phyloP scores from a whole-genome alignment of 1,140 invertebrate species.

The Drosophila sproati region DNA sequence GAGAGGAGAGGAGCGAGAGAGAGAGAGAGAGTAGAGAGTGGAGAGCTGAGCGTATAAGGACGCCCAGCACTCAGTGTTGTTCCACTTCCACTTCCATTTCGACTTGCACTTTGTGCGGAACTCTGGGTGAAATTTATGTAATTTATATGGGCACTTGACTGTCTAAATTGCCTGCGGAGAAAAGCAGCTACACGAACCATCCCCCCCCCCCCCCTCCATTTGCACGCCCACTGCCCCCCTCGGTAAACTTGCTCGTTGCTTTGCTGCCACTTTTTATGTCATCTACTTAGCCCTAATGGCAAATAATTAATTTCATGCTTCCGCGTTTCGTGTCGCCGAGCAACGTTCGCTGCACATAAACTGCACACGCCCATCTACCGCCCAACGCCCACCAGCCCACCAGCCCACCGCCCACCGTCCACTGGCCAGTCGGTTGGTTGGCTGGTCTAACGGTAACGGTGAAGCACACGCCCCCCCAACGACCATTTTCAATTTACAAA shows the following conservation, averaged over 20 bases:
- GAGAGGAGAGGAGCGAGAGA: neutral
- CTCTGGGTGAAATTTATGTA: conserved; percentile 84
- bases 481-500: conserved; percentile 81
- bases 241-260: conserved; percentile 23
- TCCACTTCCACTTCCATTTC: conserved; percentile 17
- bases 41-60: neutral
- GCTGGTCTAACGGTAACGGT: neutral
- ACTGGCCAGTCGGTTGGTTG: conserved; percentile 2
- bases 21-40: neutral
- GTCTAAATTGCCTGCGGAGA: conserved; percentile 84
- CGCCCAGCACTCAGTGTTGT: conserved; percentile 28
- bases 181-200: conserved; percentile 6
- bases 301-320: conserved; percentile 84
- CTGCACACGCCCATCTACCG: conserved; percentile 11
- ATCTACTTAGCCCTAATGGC: conserved; percentile 84
- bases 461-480: conserved; percentile 24
- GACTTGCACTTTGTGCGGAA: conserved; percentile 41
- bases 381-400: conserved; percentile 38
- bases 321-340: conserved; percentile 60
- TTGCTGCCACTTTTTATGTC: conserved; percentile 79
- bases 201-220: neutral
- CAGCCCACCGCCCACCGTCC: conserved; percentile 25
- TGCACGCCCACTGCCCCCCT: neutral
- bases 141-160: conserved; percentile 85
- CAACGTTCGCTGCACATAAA: neutral